These are phyloP conservation scores for Muraenolepis orangiensis DNA, from an alignment of 2,797 vertebrate species.

Conservation along the genomic window DNA sequence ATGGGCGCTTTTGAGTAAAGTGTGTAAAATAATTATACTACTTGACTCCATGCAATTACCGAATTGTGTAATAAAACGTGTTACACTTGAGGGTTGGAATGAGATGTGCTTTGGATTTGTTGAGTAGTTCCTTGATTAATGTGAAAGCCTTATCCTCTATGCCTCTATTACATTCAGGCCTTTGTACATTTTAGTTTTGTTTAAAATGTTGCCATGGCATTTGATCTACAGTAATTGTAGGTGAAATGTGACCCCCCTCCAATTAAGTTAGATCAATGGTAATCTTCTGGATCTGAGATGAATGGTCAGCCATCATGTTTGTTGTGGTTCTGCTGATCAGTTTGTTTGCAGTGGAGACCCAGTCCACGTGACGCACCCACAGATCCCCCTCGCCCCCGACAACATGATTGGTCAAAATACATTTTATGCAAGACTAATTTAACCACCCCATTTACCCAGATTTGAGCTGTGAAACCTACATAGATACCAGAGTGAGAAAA, in stretches of 20 bases:
- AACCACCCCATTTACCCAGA: too few species aligned
- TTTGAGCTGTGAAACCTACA: too few species aligned
- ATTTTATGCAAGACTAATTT: too few species aligned
- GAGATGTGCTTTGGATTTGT: neutral
- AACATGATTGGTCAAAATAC: too few species aligned
- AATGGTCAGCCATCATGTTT: too few species aligned
- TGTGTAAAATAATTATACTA: constrained; percentile 38
- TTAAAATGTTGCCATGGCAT: neutral
- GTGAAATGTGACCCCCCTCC: neutral
- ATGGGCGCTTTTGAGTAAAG: constrained; percentile 80
- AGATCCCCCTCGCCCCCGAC: too few species aligned
- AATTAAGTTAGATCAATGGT: too few species aligned
- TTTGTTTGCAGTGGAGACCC: too few species aligned
- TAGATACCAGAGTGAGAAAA: too few species aligned
- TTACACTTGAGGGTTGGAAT: neutral
- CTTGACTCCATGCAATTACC: neutral
- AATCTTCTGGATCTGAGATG: too few species aligned
- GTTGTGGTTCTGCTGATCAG: too few species aligned
- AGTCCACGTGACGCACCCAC: too few species aligned
- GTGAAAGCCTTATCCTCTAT: neutral
- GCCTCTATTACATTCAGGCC: neutral
- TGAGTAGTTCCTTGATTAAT: neutral
- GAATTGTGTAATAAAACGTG: neutral
- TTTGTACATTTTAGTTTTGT: neutral
- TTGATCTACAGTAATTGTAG: neutral